Base-by-base conservation (phyloP, 2,888 invertebrate species). In the Thereva nobilitata region DNA sequence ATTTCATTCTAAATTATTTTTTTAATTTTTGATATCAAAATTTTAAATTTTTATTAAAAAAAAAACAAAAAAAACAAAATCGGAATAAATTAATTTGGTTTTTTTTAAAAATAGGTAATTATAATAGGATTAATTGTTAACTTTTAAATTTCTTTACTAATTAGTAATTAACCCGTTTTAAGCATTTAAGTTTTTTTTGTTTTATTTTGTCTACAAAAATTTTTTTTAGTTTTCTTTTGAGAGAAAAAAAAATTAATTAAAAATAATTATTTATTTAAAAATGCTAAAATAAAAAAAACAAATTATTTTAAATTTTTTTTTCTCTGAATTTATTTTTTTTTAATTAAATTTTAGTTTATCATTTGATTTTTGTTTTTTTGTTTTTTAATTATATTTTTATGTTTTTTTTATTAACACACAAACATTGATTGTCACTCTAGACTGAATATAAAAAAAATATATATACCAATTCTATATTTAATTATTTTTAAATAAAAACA, bases 381-480 rank as follows among this genome's bases (percentile, higher is more conserved):
- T 35, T 8, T 10, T 23, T 35, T 41, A 12, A 10, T 41, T 41
- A 3, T 6, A 49, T 35, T 63, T n/a, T n/a, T n/a, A n/a, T 52
- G 23, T 63, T 40, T 54, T 54, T 6, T 10, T 41, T 12, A 37
- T 53, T 64, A 53, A 45, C 68, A 68, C 66, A 66, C 68, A 68
- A 68, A 68, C 66, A 68, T 68, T 68, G 68, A 68, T 68, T 68
- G 68, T 53, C 68, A 68, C 63, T 64, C 64, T 47, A 37, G 67
- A 67, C 63, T 63, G 64, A 66, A 57, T 38, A 56, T 37, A 23
- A 44, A 7, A n/a, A 63, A 63, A 37, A 34, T 8, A 12, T 37
- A 7, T 10, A 47, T 47, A 8, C 35, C 34, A 12, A 34, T 42
- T 45, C 9, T 12, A 45, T 44, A 53, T 50, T 50, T 50, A 34